phyloP scores from a whole-genome alignment of 2,797 vertebrate genomes.

The Nasua narica region DNA sequence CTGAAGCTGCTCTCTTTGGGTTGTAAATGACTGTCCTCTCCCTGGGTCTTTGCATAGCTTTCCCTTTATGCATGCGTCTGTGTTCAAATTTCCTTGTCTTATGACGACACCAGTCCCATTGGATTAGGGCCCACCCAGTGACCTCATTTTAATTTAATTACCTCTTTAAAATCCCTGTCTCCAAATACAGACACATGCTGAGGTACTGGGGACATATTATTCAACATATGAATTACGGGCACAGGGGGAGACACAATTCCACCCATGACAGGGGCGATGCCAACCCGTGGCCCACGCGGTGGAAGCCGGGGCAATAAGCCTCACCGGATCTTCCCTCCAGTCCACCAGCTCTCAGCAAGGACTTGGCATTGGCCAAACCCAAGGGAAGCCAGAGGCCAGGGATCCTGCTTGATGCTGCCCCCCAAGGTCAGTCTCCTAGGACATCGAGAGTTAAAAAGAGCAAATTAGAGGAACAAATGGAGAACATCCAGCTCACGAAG shows the following conservation, averaged over 20 bases:
- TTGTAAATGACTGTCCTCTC: background rate
- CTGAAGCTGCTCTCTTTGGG: background rate
- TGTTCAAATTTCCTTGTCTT: background rate
- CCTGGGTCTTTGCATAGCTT: background rate
- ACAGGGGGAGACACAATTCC: background rate
- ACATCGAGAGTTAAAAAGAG: background rate
- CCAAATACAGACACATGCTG: background rate
- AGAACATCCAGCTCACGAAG: background rate
- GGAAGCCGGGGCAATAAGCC: background rate
- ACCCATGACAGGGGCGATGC: background rate
- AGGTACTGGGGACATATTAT: background rate
- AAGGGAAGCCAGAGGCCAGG: background rate
- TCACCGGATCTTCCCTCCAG: background rate
- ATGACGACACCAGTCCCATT: background rate
- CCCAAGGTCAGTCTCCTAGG: background rate
- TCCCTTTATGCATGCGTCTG: background rate
- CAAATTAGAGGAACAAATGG: background rate
- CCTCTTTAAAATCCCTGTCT: background rate
- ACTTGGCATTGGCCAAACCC: background rate
- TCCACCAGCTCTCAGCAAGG: background rate
- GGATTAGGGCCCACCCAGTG: background rate
- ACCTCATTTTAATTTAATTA: constrained; percentile 2
- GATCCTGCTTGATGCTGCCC: background rate
- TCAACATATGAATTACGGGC: background rate
- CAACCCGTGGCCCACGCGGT: background rate